Base-by-base conservation (phyloP, 2,113 vertebrate genomes). In the Chaetura pelagica region DNA sequence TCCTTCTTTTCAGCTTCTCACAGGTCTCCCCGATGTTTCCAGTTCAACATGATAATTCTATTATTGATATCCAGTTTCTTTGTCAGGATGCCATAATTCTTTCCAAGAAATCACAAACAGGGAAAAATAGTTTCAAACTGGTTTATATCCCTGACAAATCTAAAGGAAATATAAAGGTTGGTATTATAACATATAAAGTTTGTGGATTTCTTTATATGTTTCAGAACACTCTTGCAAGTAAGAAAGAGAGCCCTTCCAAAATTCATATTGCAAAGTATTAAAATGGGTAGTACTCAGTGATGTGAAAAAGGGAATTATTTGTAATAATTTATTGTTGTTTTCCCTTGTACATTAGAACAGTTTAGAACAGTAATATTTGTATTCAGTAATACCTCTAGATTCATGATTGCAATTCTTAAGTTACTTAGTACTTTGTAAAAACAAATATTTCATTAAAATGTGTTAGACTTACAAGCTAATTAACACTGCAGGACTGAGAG, bases 391-490 rank as follows among this genome's bases (percentile, higher is more conserved):
- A 48, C 68, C 57, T 96, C 87, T 62, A 32, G 84, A 79, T 92
- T 73, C 66, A 40, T 49, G 89, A 61, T 62, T 92, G 52, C 78
- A 94, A 96, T 96, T 97, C 85, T 95, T 94, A 95, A 95, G 72
- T 94, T 95, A 93, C 83, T 35, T 79, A 95, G 38, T 81, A 80
- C 94, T 97, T 87, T 54, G 90, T 69, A 86, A 96, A 94, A 97
- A 96, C 93, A 97, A 97, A 92, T 97, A 97, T 97, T 97, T 97
- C 72, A 95, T 95, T 91, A 54, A 40, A 55, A 78, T 66, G 79
- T 94, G 91, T 91, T 94, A 97, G 94, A 95, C 90, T 95, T 96
- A 94, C 1, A 18, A 93, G 85, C 92, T 98, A 96, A 97, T 97
- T 97, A 97, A 96, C 94, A 81, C 89, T 91, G 66, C 68, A 76